These are phyloP conservation scores for Hydrozoanthus tunicans DNA, from an alignment of 64 coral and sea anemone species.

Conservation along the genomic window DNA sequence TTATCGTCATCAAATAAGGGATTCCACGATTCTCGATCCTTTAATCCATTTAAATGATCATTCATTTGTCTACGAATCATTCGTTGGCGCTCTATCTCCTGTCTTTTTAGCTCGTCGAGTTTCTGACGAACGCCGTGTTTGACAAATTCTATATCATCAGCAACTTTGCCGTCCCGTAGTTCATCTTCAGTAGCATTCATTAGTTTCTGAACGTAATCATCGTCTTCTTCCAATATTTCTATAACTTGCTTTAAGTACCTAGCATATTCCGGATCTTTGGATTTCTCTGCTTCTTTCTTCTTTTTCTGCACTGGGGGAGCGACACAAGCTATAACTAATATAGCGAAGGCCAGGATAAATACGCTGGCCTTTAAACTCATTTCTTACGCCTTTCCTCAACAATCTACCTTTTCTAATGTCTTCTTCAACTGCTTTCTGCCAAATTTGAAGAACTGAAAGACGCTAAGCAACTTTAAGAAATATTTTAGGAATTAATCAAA, in stretches of 20 bases:
- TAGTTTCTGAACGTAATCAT: conserved; percentile 90
- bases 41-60: conserved; percentile 88
- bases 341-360: conserved; percentile 9
- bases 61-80: conserved; percentile 92
- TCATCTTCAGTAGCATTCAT: conserved; percentile 94
- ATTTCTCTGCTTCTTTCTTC: background rate
- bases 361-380: conserved; percentile 41
- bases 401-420: background rate
- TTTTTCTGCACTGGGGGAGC: conserved; percentile 85
- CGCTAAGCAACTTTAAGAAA: background rate
- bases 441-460: background rate
- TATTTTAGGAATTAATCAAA: background rate
- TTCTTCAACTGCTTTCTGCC: background rate
- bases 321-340: conserved; percentile 45
- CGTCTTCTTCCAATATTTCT: conserved; percentile 98
- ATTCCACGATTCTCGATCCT: conserved; percentile 93
- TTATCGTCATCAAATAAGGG: conserved; percentile 98
- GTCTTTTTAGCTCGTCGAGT: conserved; percentile 92
- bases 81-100: conserved; percentile 88
- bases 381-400: background rate
- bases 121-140: conserved; percentile 93
- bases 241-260: conserved; percentile 98
- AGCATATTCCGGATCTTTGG: conserved; percentile 79
- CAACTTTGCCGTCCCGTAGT: conserved; percentile 80
- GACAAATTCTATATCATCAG: conserved; percentile 93